These are phyloP conservation scores for Neofelis nebulosa DNA, from an alignment of 2,113 vertebrate genomes.

Conservation along the genomic window DNA sequence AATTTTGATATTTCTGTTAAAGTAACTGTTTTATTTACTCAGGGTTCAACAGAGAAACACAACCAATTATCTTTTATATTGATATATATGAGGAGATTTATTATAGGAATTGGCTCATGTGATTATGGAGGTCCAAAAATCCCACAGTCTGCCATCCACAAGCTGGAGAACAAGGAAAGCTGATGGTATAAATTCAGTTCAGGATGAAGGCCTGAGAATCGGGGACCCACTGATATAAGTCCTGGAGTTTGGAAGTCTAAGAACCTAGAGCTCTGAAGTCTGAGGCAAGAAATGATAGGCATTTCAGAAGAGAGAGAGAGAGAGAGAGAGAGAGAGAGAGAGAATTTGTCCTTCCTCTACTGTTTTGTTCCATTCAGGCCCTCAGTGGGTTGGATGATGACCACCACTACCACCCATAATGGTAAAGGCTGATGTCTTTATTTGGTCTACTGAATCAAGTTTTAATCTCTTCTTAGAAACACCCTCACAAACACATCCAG, in stretches of 20 bases:
- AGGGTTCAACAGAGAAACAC: background rate
- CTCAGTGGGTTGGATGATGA: background rate
- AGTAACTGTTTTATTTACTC: background rate
- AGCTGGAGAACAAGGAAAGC: background rate
- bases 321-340: background rate
- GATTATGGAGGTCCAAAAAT: background rate
- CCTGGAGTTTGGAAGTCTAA: background rate
- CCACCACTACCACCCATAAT: background rate
- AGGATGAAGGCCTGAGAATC: background rate
- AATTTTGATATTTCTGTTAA: background rate
- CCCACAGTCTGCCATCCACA: background rate
- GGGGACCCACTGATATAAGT: background rate
- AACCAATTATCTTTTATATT: background rate
- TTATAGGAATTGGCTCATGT: background rate
- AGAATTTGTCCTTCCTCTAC: background rate
- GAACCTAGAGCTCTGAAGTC: background rate
- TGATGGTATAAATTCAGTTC: background rate
- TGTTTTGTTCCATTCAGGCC: background rate
- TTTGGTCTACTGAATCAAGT: background rate
- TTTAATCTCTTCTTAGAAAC: background rate
- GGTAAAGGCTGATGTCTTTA: background rate
- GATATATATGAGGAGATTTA: background rate
- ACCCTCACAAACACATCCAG: background rate
- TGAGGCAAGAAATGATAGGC: background rate
- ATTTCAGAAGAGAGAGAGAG: background rate